These are phyloP conservation scores for Emmelina monodactyla DNA, from an alignment of 2,888 invertebrate genomes.

Conservation along the genomic window DNA sequence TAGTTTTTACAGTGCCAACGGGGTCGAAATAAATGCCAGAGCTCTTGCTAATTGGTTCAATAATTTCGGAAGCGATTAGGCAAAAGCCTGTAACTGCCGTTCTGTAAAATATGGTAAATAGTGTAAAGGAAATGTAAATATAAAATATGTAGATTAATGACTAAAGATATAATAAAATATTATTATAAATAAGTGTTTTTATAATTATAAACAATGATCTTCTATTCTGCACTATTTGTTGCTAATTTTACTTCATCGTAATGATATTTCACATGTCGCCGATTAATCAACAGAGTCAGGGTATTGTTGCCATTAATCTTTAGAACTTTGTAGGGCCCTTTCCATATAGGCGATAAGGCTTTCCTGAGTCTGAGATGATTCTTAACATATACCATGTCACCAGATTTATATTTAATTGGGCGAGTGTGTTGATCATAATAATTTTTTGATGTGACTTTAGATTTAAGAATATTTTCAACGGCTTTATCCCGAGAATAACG, in stretches of 20 bases:
- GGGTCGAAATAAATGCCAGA: constrained; percentile 17
- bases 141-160: too few species aligned
- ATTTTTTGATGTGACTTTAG: constrained; percentile 22
- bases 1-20: constrained; percentile 14
- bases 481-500: constrained; percentile 18
- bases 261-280: constrained; percentile 15
- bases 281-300: constrained; percentile 15
- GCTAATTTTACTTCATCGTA: constrained; percentile 15
- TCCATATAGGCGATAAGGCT: constrained; percentile 19
- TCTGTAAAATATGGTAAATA: too few species aligned
- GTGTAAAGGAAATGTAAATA: too few species aligned
- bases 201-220: too few species aligned
- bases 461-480: constrained; percentile 16
- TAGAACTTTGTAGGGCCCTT: constrained; percentile 19
- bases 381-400: constrained; percentile 16
- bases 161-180: too few species aligned
- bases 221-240: too few species aligned
- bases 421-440: constrained; percentile 15
- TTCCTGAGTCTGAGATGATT: constrained; percentile 16
- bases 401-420: constrained; percentile 11
- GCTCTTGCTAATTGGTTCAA: constrained; percentile 7
- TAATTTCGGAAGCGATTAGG: too few species aligned
- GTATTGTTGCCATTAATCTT: constrained; percentile 18
- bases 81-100: too few species aligned
- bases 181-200: too few species aligned